Base-by-base conservation (phyloP, 2,888 invertebrate genomes). In the Carcina quercana region DNA sequence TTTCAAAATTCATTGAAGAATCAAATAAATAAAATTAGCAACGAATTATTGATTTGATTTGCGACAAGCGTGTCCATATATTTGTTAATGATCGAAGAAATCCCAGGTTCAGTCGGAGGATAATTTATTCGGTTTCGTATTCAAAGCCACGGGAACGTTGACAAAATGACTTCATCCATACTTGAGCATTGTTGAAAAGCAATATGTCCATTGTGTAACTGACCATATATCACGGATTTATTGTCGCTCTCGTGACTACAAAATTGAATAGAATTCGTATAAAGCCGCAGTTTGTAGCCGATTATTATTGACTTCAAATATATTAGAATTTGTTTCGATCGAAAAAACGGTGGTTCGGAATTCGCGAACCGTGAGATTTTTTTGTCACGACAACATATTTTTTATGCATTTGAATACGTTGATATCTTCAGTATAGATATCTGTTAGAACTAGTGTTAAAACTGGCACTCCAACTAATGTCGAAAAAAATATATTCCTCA, bases 141-240 rank as follows among this genome's bases (percentile, higher is more conserved):
- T 45, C 46, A 43, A 41, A 45, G 50, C 50, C 37, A 27, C 38
- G 26, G 29, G 19, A 24, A 30, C 49, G 48, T 48, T 53, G 44
- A 53, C 51, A 44, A 62, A 61, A 76, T 65, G 69, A 47, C 76
- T 75, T 56, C 63, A 75, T 75, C 54, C 43, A 26, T 32, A 36
- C 42, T 40, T 35, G 12, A 25, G 42, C 33, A 59, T 69, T 66
- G 66, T 69, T 54, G 52, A 60, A 59, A 60, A 53, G 37, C 52
- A 46, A 50, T 52, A 51, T 39, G 25, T 42, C 43, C 42, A 48
- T 50, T 50, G 42, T 51, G 45, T 28, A 54, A 57, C 45, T 42
- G 45, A 28, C 43, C 40, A 56, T 72, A 71, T 64, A 51, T 73
- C 50, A 63, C 28, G 42, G 41, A 45, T 58, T 64, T 66, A 67